Conservation (phyloP, 1,140 invertebrate genomes). For the Trichonephila inaurata region DNA sequence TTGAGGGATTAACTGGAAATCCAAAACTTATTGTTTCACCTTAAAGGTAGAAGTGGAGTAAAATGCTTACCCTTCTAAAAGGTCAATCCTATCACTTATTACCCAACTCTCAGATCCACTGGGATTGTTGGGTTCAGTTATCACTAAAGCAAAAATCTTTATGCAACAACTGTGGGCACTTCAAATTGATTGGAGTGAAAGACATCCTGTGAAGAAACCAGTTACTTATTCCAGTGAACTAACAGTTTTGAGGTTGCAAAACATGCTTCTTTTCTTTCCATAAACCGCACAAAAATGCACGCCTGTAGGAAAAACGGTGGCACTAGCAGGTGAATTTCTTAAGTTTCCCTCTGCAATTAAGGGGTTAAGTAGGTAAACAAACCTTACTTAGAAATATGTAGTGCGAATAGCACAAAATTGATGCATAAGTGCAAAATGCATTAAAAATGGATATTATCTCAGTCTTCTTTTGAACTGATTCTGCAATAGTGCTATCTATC, state of each 20-base stretch:
- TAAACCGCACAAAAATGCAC: no score
- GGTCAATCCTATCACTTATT: slow-evolving; percentile 15
- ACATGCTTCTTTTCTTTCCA: no score
- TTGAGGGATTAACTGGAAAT: no score
- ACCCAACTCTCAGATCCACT: slow-evolving; percentile 81
- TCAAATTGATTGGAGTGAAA: background rate
- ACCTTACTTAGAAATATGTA: background rate
- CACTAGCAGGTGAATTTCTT: background rate
- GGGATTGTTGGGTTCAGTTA: slow-evolving; percentile 78
- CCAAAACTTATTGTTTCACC: no score
- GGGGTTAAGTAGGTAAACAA: background rate
- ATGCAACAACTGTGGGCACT: slow-evolving; percentile 59
- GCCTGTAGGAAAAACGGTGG: slow-evolving; percentile 76
- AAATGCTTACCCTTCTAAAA: background rate
- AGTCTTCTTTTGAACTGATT: no score
- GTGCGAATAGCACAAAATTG: background rate
- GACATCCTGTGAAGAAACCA: background rate
- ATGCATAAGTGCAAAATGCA: background rate
- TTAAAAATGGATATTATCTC: background rate
- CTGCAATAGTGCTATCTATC: no score
- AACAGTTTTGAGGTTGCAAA: no score
- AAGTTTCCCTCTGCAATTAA: no score
- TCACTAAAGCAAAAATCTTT: slow-evolving; percentile 80
- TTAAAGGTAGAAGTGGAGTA: background rate
- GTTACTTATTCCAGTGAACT: slow-evolving; percentile 79